These are phyloP conservation scores for Lithobates pipiens DNA, from an alignment of 2,797 vertebrate genomes.

Conservation along the genomic window DNA sequence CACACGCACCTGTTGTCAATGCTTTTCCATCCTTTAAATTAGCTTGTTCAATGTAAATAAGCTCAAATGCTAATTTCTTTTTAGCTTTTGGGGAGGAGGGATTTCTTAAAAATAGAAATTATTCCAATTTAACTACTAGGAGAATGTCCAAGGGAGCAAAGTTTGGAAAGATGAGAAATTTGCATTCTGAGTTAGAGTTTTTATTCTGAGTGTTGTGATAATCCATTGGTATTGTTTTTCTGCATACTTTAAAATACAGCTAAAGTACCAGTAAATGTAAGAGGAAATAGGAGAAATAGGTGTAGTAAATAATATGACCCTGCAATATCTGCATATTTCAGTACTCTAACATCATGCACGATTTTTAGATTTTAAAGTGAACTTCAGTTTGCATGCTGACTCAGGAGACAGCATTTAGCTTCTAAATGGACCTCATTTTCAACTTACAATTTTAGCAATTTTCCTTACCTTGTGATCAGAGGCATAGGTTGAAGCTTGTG, in stretches of 20 bases:
- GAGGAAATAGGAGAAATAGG: not conserved
- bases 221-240: slow-evolving; percentile 30
- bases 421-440: no score
- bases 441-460: no score
- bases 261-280: not conserved
- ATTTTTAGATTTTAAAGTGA: not conserved
- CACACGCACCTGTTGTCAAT: not conserved
- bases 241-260: slow-evolving; percentile 20
- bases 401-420: no score
- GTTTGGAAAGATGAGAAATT: slow-evolving; percentile 32
- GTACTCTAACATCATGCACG: not conserved
- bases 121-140: slow-evolving; percentile 31
- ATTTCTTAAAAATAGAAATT: slow-evolving; percentile 50
- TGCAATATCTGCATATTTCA: not conserved
- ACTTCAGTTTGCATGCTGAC: not conserved
- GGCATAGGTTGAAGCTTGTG: no score
- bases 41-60: slow-evolving; percentile 29
- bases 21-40: not conserved
- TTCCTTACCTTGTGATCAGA: no score
- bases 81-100: slow-evolving; percentile 21
- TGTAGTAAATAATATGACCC: not conserved
- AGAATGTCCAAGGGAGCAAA: slow-evolving; percentile 39
- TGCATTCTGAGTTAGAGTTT: slow-evolving; percentile 30
- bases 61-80: slow-evolving; percentile 38
- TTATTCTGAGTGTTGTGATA: slow-evolving; percentile 31